Percentiles rank a stretch among this genome's conserved stretches.
Conservation (phyloP, 1,140 invertebrate genomes). For the Pseudomyrmex concolor region DNA sequence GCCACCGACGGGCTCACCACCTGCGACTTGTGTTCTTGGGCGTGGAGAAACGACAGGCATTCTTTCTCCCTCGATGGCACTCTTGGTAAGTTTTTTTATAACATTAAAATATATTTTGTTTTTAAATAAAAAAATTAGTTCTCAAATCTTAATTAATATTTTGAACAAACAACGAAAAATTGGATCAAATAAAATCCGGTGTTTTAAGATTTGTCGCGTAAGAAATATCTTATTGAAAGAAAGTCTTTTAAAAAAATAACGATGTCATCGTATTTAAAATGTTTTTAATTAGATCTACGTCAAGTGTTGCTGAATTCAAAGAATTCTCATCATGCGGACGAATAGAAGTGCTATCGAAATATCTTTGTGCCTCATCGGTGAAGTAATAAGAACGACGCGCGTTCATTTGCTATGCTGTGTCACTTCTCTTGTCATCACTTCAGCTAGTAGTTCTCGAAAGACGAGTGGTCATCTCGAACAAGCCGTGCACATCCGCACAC, state of each 20-base stretch:
- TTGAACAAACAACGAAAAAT: no score
- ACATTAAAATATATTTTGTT: background rate
- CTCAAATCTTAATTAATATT: no score
- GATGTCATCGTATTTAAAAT: background rate
- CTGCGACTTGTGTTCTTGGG: conserved; percentile 90
- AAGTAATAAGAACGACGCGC: conserved; percentile 19
- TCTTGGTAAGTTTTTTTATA: conserved; percentile 77
- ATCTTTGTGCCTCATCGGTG: conserved; percentile 19
- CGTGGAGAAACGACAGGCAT: conserved; percentile 85
- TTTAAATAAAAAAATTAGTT: no score
- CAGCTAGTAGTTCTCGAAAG: conserved; percentile 39
- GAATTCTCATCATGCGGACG: conserved; percentile 3
- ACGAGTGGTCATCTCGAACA: conserved; percentile 30
- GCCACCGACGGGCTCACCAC: conserved; percentile 89
- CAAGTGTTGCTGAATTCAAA: background rate
- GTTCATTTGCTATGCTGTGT: background rate
- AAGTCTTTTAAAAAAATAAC: background rate
- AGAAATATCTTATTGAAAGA: no score
- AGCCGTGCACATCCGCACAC: conserved; percentile 41
- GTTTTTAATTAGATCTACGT: conserved; percentile 25
- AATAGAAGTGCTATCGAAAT: conserved; percentile 30
- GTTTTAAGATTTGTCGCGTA: no score
- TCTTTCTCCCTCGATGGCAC: conserved; percentile 83
- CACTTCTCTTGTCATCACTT: conserved; percentile 63
- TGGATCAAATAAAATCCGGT: no score